A percentile compares a stretch with the other conserved stretches of the same genome.
phyloP scores from a whole-genome alignment of 2,113 vertebrate genomes.

The Neodontobutis hainanensis region DNA sequence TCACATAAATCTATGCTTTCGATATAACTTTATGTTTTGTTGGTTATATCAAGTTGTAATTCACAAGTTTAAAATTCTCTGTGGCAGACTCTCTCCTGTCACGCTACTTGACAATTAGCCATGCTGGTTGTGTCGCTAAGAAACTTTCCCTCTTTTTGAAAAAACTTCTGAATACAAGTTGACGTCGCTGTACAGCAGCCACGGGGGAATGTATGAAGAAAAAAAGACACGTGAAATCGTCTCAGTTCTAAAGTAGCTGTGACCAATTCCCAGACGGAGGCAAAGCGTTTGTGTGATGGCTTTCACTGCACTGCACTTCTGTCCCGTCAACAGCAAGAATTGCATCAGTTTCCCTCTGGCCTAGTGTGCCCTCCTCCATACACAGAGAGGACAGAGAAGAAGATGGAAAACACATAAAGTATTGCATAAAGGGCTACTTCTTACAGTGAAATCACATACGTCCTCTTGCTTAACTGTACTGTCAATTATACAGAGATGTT shows the following conservation, averaged over 20 bases:
- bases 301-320: constrained; percentile 25
- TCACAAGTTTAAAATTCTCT: constrained; percentile 18
- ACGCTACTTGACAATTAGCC: constrained; percentile 60
- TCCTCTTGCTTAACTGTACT: constrained; percentile 16
- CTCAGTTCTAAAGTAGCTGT: constrained; percentile 59
- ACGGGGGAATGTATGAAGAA: constrained; percentile 12
- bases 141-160: constrained; percentile 42
- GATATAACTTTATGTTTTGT: constrained; percentile 30
- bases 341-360: constrained; percentile 55
- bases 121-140: constrained; percentile 20
- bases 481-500: constrained; percentile 8
- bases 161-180: constrained; percentile 38
- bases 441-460: constrained; percentile 7
- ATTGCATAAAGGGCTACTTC: not conserved
- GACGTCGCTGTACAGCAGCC: constrained; percentile 8
- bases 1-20: constrained; percentile 32
- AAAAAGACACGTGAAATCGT: constrained; percentile 49
- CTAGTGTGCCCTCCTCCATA: constrained; percentile 29
- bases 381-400: constrained; percentile 16
- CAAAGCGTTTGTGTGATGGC: constrained; percentile 40
- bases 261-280: constrained; percentile 60
- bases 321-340: constrained; percentile 45
- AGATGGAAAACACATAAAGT: not conserved
- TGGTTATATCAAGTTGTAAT: constrained; percentile 36
- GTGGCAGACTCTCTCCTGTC: constrained; percentile 17